Base-by-base conservation (phyloP, 2,888 invertebrate species). In the Helobdella robusta region DNA sequence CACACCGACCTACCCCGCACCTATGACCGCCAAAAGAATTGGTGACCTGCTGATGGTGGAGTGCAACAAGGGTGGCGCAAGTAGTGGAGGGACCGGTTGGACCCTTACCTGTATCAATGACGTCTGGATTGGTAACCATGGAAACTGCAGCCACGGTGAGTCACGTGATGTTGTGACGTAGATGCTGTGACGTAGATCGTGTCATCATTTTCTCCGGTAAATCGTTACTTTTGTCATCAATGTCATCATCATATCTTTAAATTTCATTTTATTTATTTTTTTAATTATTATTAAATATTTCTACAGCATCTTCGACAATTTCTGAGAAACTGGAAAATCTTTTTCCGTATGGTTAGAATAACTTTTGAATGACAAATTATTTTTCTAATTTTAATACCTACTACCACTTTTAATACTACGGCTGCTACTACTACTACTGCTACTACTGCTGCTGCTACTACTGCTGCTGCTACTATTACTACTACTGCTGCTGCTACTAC, bases 91-190 rank as follows among this genome's bases (percentile, higher is more conserved):
- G 11, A 28, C 54, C 25, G 32, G 32, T 28, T 65, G 60, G 60
- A 28, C 35, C 25, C n/a, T 65, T 20, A 52, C 36, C 1, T 65
- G 65, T 28, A 35, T 65, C 52, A 52, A 60, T 23, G 59, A 60
- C 20, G 44, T 59, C 1, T 65, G 65, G 65, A 35, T 30, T 0
- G 65, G 65, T 20, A 1, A 25, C 44, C 52, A 65, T 44, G 35
- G 50, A 0, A 65, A 65, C 59, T 65, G 65, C 20, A 30, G 56
- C n/a, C 65, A 65, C 20, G 60, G 65, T 60, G 1, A 6, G 35
- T 36, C 18, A 46, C 25, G 25, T 25, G 18, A 23, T 2, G n/a
- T 54, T 18, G 18, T 46, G 4, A n/a, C 2, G 46, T 46, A n/a
- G 46, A 18, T 46, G 46, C 20, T 46, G 46, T 20, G 46, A n/a